Percentiles rank a stretch among this genome's conserved stretches.
Evolutionary conservation across 2,888 invertebrate genomes (phyloP).

Genomic region (Apamea crenata): DNA sequence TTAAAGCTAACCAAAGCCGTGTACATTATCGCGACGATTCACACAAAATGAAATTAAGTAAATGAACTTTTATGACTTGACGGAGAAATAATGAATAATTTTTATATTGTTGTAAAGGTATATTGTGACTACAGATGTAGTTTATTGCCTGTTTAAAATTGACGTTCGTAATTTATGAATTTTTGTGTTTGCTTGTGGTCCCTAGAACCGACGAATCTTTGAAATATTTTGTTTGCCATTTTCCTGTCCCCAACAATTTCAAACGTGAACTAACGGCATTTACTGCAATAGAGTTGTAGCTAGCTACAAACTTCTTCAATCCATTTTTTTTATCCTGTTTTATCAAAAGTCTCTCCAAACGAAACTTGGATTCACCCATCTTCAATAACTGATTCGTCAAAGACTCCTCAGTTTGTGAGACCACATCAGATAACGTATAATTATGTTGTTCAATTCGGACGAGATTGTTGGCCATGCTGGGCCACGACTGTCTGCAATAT

Average conservation of each 20-base stretch:
- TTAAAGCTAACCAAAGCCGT: conserved; percentile 78
- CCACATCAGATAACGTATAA: conserved; percentile 79
- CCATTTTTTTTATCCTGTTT: background rate
- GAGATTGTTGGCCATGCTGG: conserved; percentile 52
- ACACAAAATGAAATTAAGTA: conserved; percentile 80
- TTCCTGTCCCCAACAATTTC: background rate
- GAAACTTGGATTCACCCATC: background rate
- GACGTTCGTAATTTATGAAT: conserved; percentile 84
- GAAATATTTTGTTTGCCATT: background rate
- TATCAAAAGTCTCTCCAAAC: too few relatives aligned
- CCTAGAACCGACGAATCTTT: conserved; percentile 71
- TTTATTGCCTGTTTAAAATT: conserved; percentile 83
- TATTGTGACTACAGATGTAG: conserved; percentile 73
- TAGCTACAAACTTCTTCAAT: conserved; percentile 2
- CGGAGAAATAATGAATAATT: conserved; percentile 73
- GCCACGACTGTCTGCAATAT: conserved; percentile 62
- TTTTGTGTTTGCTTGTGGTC: conserved; percentile 81
- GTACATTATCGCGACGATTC: conserved; percentile 77
- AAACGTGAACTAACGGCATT: background rate
- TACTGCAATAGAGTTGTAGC: conserved; percentile 3
- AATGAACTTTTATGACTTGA: conserved; percentile 85
- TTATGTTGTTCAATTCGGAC: conserved; percentile 79
- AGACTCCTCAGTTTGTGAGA: conserved; percentile 74
- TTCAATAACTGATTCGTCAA: conserved; percentile 18
- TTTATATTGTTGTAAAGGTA: conserved; percentile 76